phyloP scores from a whole-genome alignment of 2,888 invertebrate species.

The Gari tellinella region DNA sequence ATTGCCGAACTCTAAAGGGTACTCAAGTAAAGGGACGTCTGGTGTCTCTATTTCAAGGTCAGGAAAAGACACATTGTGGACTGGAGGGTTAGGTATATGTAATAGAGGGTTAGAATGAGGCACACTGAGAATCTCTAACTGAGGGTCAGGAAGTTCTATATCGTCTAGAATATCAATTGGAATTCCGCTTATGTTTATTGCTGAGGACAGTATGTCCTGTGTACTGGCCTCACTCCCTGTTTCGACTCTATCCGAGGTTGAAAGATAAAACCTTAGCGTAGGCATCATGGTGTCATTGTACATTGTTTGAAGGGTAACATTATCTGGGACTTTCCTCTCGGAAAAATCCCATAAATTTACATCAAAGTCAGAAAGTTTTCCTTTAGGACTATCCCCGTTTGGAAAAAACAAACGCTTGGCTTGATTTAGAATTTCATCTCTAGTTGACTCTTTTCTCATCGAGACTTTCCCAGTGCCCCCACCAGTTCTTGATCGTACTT shows the following conservation, averaged over 20 bases:
- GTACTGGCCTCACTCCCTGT: too few species aligned
- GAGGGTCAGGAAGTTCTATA: too few species aligned
- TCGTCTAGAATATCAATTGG: too few species aligned
- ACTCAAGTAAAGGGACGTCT: too few species aligned
- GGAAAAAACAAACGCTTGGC: slow-evolving; percentile 10
- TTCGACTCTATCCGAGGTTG: slow-evolving; percentile 24
- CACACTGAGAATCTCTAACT: too few species aligned
- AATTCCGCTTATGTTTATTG: too few species aligned
- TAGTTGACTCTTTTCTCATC: slow-evolving; percentile 1
- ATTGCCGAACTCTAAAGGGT: too few species aligned
- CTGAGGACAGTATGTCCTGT: too few species aligned
- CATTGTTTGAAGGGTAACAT: slow-evolving; percentile 26
- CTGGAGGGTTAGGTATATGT: too few species aligned
- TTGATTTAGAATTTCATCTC: slow-evolving; percentile 3
- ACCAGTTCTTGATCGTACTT: slow-evolving; percentile 19
- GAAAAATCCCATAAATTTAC: slow-evolving; percentile 29
- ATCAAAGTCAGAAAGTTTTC: slow-evolving; percentile 14
- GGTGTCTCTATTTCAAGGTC: too few species aligned
- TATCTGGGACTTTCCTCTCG: slow-evolving; percentile 4
- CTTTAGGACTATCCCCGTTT: slow-evolving; percentile 10
- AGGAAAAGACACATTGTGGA: too few species aligned
- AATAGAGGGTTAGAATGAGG: too few species aligned
- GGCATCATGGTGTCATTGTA: slow-evolving; percentile 25
- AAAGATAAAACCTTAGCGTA: slow-evolving; percentile 27
- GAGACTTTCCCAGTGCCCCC: slow-evolving; percentile 11